Evolutionary conservation across 2,113 vertebrate species (phyloP), one percentile per base, ranked within the genome.

Genomic region (Micromys minutus): DNA sequence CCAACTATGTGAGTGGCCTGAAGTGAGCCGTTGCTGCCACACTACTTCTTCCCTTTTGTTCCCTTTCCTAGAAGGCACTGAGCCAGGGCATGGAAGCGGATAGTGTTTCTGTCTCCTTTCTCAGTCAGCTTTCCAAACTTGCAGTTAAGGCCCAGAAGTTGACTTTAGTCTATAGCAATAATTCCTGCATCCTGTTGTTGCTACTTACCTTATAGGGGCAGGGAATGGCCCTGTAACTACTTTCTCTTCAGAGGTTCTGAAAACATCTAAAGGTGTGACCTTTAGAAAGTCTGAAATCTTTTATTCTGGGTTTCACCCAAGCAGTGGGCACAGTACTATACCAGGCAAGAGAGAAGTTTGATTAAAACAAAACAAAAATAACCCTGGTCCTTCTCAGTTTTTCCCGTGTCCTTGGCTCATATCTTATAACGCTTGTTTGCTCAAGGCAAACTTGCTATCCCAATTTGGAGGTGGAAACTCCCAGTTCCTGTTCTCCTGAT

Each of bases 1-100:
- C 99, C 31, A 99, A 99, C 96, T 99, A 99, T 21, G 99, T 99
- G 98, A 99, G 99, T 98, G 88, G 52, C 76, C 0, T 7, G 21
- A 80, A 1, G 0, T 0, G 0, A 59, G 26, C 50, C 24, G 10
- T 34, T 75, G 5, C 2, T n/a, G 50, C 52, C 17, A 5, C 5
- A 1, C 36, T 69, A n/a, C 22, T 52, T 42, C n/a, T 19, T 47
- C 26, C 22, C n/a, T 76, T 59, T 76, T 17, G 24, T 47, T 39
- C 52, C 34, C 59, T 88, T 92, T 34, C 24, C 47, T 87, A n/a
- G 55, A 17, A 50, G 57, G 57, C 42, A 42, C 12, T 34, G n/a
- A 42, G 76, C 90, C 93, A 94, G 74, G 71, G 10, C 36, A 24
- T 69, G 31, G 92, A 52, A 8, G 7, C 6, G 61, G 31, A 0